Evolutionary conservation across 2,888 invertebrate species (phyloP).

Genomic region (Chymomyza caudatula): DNA sequence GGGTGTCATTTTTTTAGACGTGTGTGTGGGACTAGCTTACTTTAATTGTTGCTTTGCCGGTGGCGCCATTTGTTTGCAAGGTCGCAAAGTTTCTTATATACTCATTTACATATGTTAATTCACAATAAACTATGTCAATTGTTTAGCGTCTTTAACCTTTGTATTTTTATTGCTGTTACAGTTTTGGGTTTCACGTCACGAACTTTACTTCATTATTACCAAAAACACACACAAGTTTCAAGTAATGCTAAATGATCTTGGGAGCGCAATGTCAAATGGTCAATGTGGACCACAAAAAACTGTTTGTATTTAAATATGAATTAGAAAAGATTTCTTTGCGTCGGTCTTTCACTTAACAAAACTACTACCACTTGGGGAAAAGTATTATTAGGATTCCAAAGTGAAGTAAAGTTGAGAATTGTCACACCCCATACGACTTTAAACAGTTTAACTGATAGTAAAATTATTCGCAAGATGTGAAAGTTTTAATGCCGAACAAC

Average conservation of each 20-base stretch:
- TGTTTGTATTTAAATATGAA: neutral
- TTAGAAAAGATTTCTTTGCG: too few species aligned
- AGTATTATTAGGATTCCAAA: too few species aligned
- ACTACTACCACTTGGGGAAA: too few species aligned
- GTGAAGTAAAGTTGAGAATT: too few species aligned
- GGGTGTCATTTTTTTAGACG: too few species aligned
- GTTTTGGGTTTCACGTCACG: slow-evolving; percentile 6
- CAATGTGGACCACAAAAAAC: neutral
- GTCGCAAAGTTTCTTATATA: neutral
- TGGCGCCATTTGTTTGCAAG: slow-evolving; percentile 9
- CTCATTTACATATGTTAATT: neutral
- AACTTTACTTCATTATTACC: neutral
- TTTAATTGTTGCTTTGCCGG: slow-evolving; percentile 24
- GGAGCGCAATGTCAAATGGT: neutral
- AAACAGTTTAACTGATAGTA: too few species aligned
- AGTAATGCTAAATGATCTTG: neutral
- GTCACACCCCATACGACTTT: too few species aligned
- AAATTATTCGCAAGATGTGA: too few species aligned
- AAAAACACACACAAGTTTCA: neutral
- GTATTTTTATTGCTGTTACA: slow-evolving; percentile 12
- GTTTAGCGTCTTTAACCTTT: neutral
- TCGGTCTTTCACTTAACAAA: too few species aligned
- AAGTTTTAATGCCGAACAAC: too few species aligned
- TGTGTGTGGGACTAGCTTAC: slow-evolving; percentile 12
- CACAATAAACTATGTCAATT: slow-evolving; percentile 1